These are phyloP conservation scores for Rhinophrynus dorsalis DNA, from an alignment of 2,797 vertebrate genomes.

Conservation along the genomic window DNA sequence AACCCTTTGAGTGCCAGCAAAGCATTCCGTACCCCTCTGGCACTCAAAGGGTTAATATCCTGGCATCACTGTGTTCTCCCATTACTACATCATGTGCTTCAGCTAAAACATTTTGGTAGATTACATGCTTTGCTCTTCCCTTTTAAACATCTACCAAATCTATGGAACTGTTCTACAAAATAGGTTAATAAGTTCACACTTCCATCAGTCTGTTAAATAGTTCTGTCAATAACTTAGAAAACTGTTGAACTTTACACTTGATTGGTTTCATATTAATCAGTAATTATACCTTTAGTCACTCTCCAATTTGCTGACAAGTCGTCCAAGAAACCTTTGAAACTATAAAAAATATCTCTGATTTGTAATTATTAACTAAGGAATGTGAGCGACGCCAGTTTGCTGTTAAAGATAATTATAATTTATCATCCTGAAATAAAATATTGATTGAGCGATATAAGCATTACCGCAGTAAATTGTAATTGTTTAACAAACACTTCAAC, in stretches of 20 bases:
- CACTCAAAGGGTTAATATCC: too few relatives aligned
- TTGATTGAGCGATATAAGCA: background rate
- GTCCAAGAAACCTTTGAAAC: slow-evolving; percentile 22
- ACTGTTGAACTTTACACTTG: slow-evolving; percentile 32
- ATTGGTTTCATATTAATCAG: slow-evolving; percentile 24
- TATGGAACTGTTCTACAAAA: too few relatives aligned
- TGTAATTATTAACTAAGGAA: slow-evolving; percentile 37
- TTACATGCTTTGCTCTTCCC: too few relatives aligned
- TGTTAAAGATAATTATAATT: background rate
- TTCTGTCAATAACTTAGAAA: slow-evolving; percentile 18
- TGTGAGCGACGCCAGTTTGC: slow-evolving; percentile 11
- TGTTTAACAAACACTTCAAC: too few relatives aligned
- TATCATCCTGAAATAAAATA: background rate
- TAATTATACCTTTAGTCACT: slow-evolving; percentile 25
- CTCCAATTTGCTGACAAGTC: slow-evolving; percentile 8
- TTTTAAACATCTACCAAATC: too few relatives aligned
- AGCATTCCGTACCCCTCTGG: too few relatives aligned
- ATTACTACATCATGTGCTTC: too few relatives aligned
- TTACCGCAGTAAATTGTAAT: too few relatives aligned
- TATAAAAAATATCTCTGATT: slow-evolving; percentile 28
- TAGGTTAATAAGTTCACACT: slow-evolving; percentile 38
- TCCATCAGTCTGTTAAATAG: slow-evolving; percentile 18
- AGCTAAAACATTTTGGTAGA: too few relatives aligned
- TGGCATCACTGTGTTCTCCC: too few relatives aligned
- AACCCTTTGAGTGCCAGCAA: too few relatives aligned